A percentile compares a stretch with the other conserved stretches of the same genome.
phyloP scores from a whole-genome alignment of 92 coral and sea anemone genomes.

The Porites evermanni region DNA sequence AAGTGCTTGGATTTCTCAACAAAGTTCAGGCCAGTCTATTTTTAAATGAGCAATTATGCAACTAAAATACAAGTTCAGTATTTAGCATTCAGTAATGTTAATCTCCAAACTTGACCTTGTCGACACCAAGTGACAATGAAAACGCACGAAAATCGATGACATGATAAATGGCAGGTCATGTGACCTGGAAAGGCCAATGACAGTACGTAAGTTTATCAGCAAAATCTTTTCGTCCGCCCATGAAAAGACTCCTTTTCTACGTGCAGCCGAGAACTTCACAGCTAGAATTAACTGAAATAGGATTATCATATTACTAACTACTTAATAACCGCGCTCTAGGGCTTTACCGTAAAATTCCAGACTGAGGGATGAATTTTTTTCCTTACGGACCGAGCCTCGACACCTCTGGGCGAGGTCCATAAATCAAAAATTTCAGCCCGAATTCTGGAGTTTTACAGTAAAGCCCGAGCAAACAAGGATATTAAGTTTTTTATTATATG shows the following conservation, averaged over 20 bases:
- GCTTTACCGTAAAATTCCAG: constrained; percentile 13
- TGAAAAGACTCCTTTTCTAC: too few relatives aligned
- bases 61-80: too few relatives aligned
- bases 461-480: constrained; percentile 19
- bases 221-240: too few relatives aligned
- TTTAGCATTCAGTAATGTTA: too few relatives aligned
- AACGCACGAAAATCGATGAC: not conserved
- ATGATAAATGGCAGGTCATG: constrained; percentile 12
- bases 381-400: not conserved
- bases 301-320: not conserved
- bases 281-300: too few relatives aligned
- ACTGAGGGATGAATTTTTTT: not conserved
- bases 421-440: constrained; percentile 21
- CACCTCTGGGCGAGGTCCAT: constrained; percentile 37
- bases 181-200: constrained; percentile 19
- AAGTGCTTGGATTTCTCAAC: too few relatives aligned
- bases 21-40: too few relatives aligned
- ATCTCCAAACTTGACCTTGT: not conserved
- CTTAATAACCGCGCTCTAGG: constrained; percentile 1
- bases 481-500: not conserved
- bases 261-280: too few relatives aligned
- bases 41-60: too few relatives aligned
- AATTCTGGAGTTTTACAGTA: constrained; percentile 16
- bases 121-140: not conserved
- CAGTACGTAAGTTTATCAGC: not conserved